These are phyloP conservation scores for Rhingia rostrata DNA, from an alignment of 2,888 invertebrate species.

Conservation along the genomic window DNA sequence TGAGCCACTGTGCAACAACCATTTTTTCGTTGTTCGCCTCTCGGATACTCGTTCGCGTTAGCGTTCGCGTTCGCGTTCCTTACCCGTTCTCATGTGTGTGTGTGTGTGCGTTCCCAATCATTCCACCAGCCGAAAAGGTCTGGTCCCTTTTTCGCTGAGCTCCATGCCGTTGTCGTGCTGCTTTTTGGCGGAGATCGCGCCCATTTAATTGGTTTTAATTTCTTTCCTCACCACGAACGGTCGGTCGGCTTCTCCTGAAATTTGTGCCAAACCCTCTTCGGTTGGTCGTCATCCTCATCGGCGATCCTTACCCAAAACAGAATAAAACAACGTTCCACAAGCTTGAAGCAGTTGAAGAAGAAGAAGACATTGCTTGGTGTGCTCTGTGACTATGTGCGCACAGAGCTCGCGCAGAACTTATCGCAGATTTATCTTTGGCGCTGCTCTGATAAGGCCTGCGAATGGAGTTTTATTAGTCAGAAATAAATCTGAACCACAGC, in stretches of 20 bases:
- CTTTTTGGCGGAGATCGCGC: slow-evolving; percentile 76
- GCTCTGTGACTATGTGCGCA: slow-evolving; percentile 41
- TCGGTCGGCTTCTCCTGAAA: slow-evolving; percentile 38
- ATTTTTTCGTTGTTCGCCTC: slow-evolving; percentile 74
- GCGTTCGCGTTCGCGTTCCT: not conserved
- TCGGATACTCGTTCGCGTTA: not conserved
- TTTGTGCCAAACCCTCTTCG: slow-evolving; percentile 61
- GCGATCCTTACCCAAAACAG: not conserved
- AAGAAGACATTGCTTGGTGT: slow-evolving; percentile 48
- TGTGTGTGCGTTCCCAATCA: slow-evolving; percentile 6
- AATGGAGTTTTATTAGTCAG: slow-evolving; percentile 76
- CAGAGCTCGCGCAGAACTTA: slow-evolving; percentile 49
- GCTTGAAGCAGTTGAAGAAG: not conserved
- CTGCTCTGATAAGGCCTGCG: slow-evolving; percentile 70
- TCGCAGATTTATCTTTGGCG: slow-evolving; percentile 75
- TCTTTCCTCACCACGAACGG: slow-evolving; percentile 75
- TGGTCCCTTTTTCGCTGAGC: slow-evolving; percentile 42
- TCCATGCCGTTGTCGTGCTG: slow-evolving; percentile 47
- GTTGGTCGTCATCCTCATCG: slow-evolving; percentile 28
- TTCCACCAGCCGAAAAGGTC: slow-evolving; percentile 37
- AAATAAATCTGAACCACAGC: slow-evolving; percentile 77
- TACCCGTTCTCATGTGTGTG: not conserved
- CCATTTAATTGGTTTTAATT: slow-evolving; percentile 79
- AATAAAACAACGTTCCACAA: too few species aligned
- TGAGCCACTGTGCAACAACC: slow-evolving; percentile 77